Base-by-base conservation (phyloP, 2,888 invertebrate genomes). In the Teleiodes luculella region DNA sequence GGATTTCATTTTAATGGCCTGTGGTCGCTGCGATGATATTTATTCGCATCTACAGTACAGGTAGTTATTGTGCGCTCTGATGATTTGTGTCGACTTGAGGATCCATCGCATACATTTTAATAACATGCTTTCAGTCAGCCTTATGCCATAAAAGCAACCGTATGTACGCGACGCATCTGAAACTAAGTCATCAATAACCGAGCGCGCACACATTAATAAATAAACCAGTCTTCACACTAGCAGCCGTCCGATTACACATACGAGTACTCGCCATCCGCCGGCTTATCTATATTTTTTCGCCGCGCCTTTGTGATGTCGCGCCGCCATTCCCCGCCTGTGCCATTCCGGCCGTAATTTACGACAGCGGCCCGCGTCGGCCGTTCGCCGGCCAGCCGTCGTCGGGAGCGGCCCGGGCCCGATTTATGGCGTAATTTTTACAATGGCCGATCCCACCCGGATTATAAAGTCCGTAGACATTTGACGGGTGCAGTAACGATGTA, bases 251-350 rank as follows among this genome's bases (percentile, higher is more conserved):
- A 54, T 54, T 54, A 50, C 50, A 50, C 50, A 51, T 52, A 33
- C 55, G 47, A 41, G 41, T 52, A 33, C 51, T 39, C 52, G 33
- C 39, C 66, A 61, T 61, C 64, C 61, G 58, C 62, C 53, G 66
- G 59, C 68, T 75, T 73, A 72, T 75, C 74, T 76, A 75, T 76
- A 78, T 76, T 80, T 80, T 74, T 83, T 78, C 78, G 77, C 75
- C 78, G 73, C 79, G 79, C 81, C 81, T 83, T 80, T 82, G 82
- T 81, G 72, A 79, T 78, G 80, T 78, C 77, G 78, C 80, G 53
- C 62, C 61, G 66, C 66, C 68, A 56, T 63, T 63, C 62, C 64
- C 56, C 54, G 58, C 57, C 46, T 53, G 53, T 54, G 46, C 55
- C 52, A 52, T 52, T 48, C 55, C 52, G 16, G 33, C 45, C 20